Base-by-base conservation (phyloP, 2,113 vertebrate genomes). In the Platycercus adscitus region DNA sequence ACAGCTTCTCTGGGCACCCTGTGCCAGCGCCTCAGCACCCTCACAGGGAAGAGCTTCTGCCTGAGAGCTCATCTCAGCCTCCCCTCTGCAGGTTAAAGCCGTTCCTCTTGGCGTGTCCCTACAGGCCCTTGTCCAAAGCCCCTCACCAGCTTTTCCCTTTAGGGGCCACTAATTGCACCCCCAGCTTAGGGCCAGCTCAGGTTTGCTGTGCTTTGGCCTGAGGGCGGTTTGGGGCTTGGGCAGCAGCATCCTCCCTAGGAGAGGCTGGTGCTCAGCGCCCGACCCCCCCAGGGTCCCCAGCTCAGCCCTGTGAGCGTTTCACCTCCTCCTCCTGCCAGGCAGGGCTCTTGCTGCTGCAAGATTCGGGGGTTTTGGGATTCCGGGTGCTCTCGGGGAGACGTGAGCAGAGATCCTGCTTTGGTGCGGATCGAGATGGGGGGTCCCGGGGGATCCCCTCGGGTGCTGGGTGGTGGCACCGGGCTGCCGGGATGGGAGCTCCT, bases 381-480 rank as follows among this genome's bases (percentile, higher is more conserved):
- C 0, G 0, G 64, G 24, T 1, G 4, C 58, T 39, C 11, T 15
- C 28, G 1, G 31, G 26, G 19, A n/a, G 44, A 55, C 0, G 11
- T 1, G 50, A 75, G 56, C 86, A 25, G 4, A 64, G 78, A 8
- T 8, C 53, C 55, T 35, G 39, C 43, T 76, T 24, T 13, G 68
- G 69, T 37, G 58, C n/a, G 18, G 0, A 14, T 9, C 11, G 28
- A 46, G 23, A 0, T 1, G 29, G 6, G 33, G 20, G 11, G 9
- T 37, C 39, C 61, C 1, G 14, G 81, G 60, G 49, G 15, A 55
- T 65, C n/a, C 82, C 75, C 49, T 72, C 37, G 0, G 0, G 10
- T 3, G 2, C 24, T 2, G 85, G 78, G 58, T 73, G 82, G 78
- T 9, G 5, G 79, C 61, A 7, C 3, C 12, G 88, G 17, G 86